Conservation (phyloP, 1,140 invertebrate genomes). For the Hyles euphorbiae region DNA sequence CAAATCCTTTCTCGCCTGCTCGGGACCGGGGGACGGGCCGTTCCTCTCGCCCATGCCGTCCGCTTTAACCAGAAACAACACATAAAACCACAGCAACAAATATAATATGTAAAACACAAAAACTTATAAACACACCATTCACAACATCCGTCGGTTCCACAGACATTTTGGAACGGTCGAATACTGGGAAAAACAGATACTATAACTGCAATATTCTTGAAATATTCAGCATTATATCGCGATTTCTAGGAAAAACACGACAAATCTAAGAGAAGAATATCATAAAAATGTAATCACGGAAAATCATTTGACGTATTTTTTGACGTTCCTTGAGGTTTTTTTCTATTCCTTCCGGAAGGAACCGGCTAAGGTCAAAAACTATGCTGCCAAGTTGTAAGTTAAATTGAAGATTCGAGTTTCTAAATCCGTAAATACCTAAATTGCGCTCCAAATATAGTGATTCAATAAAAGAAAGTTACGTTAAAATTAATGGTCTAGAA, state of each 20-base stretch:
- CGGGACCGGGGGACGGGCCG: constrained; percentile 34
- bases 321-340: constrained; percentile 10
- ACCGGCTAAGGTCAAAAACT: no score
- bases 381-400: no score
- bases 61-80: constrained; percentile 62
- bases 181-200: constrained; percentile 21
- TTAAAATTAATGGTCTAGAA: no score
- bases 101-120: constrained; percentile 17
- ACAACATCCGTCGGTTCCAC: constrained; percentile 33
- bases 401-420: no score
- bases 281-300: constrained; percentile 15
- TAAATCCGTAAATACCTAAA: no score
- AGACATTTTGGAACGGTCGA: constrained; percentile 41
- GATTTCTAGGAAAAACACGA: constrained; percentile 3
- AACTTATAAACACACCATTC: constrained; percentile 54
- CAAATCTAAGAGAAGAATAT: constrained; percentile 13
- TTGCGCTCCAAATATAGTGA: no score
- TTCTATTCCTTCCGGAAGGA: no score
- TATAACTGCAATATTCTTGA: constrained; percentile 19
- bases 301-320: constrained; percentile 23
- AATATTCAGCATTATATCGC: constrained; percentile 28
- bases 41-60: constrained; percentile 36
- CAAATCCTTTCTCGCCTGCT: constrained; percentile 73
- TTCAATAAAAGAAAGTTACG: no score
- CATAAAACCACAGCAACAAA: constrained; percentile 39